Conservation (phyloP, 2,797 vertebrate species). For the Leptatherina wallacei region DNA sequence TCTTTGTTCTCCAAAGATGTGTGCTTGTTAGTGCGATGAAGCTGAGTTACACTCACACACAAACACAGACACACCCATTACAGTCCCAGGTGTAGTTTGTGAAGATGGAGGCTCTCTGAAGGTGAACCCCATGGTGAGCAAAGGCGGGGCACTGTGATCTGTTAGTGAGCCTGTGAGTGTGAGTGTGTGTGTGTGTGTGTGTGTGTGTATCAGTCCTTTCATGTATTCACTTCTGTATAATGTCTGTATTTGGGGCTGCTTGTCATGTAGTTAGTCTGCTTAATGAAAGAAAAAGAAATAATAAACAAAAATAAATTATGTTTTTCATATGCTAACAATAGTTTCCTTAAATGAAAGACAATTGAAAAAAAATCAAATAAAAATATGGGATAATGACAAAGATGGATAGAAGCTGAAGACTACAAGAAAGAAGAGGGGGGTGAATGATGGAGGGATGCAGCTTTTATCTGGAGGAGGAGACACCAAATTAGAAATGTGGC, state of each 20-base stretch:
- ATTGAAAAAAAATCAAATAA: background rate
- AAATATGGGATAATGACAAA: background rate
- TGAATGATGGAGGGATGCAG: constrained; percentile 54
- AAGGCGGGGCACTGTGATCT: constrained; percentile 52
- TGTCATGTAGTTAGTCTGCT: constrained; percentile 9
- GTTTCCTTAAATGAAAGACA: background rate
- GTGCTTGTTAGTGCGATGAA: constrained; percentile 35
- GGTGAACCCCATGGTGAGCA: constrained; percentile 73
- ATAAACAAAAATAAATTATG: background rate
- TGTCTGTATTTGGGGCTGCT: constrained; percentile 39
- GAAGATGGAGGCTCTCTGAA: constrained; percentile 68
- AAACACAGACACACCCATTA: constrained; percentile 52
- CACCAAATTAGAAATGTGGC: constrained; percentile 79
- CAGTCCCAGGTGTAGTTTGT: constrained; percentile 64
- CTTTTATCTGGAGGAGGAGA: constrained; percentile 77
- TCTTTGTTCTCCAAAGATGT: constrained; percentile 64
- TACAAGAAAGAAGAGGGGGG: constrained; percentile 16
- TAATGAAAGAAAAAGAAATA: background rate
- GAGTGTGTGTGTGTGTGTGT: constrained; percentile 19
- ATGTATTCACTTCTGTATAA: constrained; percentile 55
- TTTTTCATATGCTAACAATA: background rate
- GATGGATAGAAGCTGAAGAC: constrained; percentile 13
- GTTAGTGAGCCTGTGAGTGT: constrained; percentile 10
- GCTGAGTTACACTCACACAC: background rate
- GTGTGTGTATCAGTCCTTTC: constrained; percentile 45